Conservation (phyloP, 30 jellyfish, hydroid and myxozoan genomes). For the Pseudorhiza aurosa region DNA sequence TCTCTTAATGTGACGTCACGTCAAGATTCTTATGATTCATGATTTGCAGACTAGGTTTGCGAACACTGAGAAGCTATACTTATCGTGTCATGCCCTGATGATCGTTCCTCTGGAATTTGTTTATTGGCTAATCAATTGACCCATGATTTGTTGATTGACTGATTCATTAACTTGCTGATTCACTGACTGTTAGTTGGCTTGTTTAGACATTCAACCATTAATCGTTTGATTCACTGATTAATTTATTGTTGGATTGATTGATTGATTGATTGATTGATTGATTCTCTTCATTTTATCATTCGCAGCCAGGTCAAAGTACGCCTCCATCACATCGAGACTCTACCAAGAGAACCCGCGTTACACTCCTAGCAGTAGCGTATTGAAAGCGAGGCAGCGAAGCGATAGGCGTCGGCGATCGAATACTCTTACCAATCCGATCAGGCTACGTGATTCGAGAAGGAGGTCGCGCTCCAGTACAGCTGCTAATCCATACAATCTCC, state of each 20-base stretch:
- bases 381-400: conserved; percentile 17
- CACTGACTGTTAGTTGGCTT: too few species aligned
- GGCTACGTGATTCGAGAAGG: conserved; percentile 50
- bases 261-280: background rate
- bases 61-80: too few species aligned
- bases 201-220: background rate
- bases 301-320: conserved; percentile 43
- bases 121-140: too few species aligned
- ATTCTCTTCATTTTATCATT: background rate
- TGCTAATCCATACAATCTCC: conserved; percentile 21
- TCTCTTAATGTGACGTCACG: too few species aligned
- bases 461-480: conserved; percentile 30
- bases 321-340: conserved; percentile 44
- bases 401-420: conserved; percentile 24
- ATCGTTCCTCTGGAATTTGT: too few species aligned
- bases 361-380: conserved; percentile 5
- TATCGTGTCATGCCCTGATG: too few species aligned
- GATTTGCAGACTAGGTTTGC: too few species aligned
- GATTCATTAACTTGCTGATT: too few species aligned
- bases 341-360: conserved; percentile 60
- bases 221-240: background rate
- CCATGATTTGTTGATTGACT: too few species aligned
- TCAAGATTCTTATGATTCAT: too few species aligned
- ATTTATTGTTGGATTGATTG: background rate
- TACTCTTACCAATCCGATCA: conserved; percentile 49